phyloP scores from a whole-genome alignment of 30 jellyfish, hydroid and myxozoan genomes.

The Pseudorhiza aurosa region DNA sequence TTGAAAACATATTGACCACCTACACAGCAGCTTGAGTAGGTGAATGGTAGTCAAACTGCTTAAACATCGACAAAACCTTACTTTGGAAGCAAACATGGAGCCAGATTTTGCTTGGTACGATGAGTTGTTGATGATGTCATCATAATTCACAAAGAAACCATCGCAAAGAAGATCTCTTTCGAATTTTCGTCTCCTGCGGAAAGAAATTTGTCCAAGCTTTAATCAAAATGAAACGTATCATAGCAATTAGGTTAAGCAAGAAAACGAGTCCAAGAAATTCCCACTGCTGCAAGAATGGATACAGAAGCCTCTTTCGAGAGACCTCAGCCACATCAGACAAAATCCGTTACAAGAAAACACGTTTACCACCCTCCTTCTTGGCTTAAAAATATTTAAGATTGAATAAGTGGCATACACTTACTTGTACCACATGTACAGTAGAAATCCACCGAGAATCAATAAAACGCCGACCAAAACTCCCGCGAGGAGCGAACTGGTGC shows the following conservation, averaged over 20 bases:
- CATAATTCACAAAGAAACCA: slow-evolving; percentile 87
- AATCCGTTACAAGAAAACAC: too few relatives aligned
- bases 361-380: too few relatives aligned
- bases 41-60: background rate
- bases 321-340: too few relatives aligned
- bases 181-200: slow-evolving; percentile 79
- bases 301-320: too few relatives aligned
- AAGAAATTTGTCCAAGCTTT: background rate
- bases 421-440: slow-evolving; percentile 71
- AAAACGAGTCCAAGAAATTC: too few relatives aligned
- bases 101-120: slow-evolving; percentile 63
- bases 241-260: too few relatives aligned
- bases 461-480: slow-evolving; percentile 59
- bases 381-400: too few relatives aligned
- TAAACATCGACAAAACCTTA: background rate
- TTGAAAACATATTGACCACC: too few relatives aligned
- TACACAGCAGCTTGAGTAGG: background rate
- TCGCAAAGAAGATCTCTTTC: slow-evolving; percentile 91
- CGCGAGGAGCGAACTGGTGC: slow-evolving; percentile 44
- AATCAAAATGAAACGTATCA: too few relatives aligned
- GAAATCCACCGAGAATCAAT: slow-evolving; percentile 50
- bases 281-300: too few relatives aligned
- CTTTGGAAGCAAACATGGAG: slow-evolving; percentile 74
- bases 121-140: slow-evolving; percentile 74
- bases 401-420: too few relatives aligned